Percentiles rank a stretch among this genome's conserved stretches.
phyloP scores from a whole-genome alignment of 2,888 invertebrate genomes.

The Melanophora roralis region DNA sequence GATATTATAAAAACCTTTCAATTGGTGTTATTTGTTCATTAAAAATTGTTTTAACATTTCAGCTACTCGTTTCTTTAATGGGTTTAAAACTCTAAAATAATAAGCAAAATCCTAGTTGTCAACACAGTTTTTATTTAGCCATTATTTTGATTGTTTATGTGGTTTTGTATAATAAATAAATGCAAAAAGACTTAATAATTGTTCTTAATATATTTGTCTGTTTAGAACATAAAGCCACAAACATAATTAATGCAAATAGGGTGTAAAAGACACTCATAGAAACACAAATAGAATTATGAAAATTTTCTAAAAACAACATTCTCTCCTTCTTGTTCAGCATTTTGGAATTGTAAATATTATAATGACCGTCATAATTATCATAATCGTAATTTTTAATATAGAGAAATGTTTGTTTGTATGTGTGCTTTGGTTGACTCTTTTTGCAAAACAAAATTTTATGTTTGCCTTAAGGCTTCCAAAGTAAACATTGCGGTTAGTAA shows the following conservation, averaged over 20 bases:
- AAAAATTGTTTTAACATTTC: too few relatives aligned
- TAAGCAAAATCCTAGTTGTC: too few relatives aligned
- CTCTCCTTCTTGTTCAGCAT: background rate
- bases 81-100: too few relatives aligned
- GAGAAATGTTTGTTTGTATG: slow-evolving; percentile 20
- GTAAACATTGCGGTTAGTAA: background rate
- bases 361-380: slow-evolving; percentile 29
- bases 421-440: background rate
- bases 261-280: too few relatives aligned
- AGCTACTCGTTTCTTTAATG: too few relatives aligned
- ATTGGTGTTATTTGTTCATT: too few relatives aligned
- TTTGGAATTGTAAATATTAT: slow-evolving; percentile 15
- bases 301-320: slow-evolving; percentile 20
- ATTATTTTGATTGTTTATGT: too few relatives aligned
- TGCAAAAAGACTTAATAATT: too few relatives aligned
- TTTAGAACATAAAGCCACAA: slow-evolving; percentile 3
- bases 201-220: background rate
- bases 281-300: slow-evolving; percentile 47
- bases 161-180: too few relatives aligned
- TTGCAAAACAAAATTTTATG: slow-evolving; percentile 18
- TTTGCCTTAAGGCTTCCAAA: slow-evolving; percentile 15
- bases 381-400: slow-evolving; percentile 30
- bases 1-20: too few relatives aligned
- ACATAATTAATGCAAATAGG: slow-evolving; percentile 22
- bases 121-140: too few relatives aligned